A percentile compares a stretch with the other conserved stretches of the same genome.
Conservation (phyloP, 2,113 vertebrate species). For the Panurus biarmicus region DNA sequence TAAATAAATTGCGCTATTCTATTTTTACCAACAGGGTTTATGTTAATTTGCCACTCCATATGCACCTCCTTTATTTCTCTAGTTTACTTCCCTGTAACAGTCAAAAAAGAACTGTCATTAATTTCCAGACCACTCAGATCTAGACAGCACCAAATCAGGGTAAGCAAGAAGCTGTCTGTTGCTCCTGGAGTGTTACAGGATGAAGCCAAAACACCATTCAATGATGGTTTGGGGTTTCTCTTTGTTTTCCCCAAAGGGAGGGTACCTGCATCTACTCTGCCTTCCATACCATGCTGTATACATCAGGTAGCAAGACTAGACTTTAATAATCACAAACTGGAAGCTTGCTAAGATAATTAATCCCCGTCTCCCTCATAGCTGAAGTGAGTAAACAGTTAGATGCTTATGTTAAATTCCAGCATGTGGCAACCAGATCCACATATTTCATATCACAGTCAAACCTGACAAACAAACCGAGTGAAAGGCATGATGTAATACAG, state of each 20-base stretch:
- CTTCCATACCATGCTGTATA: not conserved
- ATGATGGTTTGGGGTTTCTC: not conserved
- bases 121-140: not conserved
- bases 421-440: conserved; percentile 1
- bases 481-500: not conserved
- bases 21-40: not conserved
- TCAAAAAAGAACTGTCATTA: not conserved
- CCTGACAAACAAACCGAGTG: not conserved
- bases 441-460: not conserved
- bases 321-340: not conserved
- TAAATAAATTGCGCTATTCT: not conserved
- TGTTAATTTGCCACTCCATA: not conserved
- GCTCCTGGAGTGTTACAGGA: not conserved
- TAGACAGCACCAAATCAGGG: not conserved
- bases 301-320: not conserved
- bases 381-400: not conserved
- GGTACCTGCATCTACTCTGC: not conserved
- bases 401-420: not conserved
- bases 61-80: not conserved
- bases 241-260: not conserved
- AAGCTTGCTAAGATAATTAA: not conserved
- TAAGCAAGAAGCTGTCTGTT: not conserved
- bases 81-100: not conserved
- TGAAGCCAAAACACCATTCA: not conserved
- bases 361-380: not conserved